Base-by-base conservation (phyloP, 2,888 invertebrate species). In the Drosophila cognata region DNA sequence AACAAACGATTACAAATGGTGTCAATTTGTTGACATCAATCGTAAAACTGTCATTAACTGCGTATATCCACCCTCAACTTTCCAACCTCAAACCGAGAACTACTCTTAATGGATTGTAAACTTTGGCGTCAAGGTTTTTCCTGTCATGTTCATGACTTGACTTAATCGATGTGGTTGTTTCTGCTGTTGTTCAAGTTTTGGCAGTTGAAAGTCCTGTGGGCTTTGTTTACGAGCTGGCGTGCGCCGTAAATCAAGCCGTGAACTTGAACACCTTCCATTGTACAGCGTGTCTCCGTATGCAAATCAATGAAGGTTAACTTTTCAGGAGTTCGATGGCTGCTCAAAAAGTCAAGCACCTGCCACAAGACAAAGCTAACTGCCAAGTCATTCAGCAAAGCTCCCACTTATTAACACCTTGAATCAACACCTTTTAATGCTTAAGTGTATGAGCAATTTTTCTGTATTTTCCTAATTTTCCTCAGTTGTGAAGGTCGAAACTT, bases 21-120 rank as follows among this genome's bases (percentile, higher is more conserved):
- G 86, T 86, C 90, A 90, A 88, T 90, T 86, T 88, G 83, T 86
- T 88, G 89, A 81, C 81, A 86, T 79, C 89, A 86, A 90, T 87
- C 89, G 74, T 84, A 81, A 86, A 88, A 83, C 74, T 65, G 77
- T 74, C 90, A 87, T 87, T 89, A 90, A 79, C 73, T 51, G 70
- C 74, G 70, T 53, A 71, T 62, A 62, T 35, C 71, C 70, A 38
- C 28, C 28, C n/a, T 28, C 65, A 46, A 13, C 29, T 35, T 13
- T 25, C 68, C 62, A 31, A 28, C 11, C 48, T 48, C 56, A 46
- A 35, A 36, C 51, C 43, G 21, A 66, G 52, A 64, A 43, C 35
- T 38, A 36, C 31, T 48, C 66, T 74, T 86, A 90, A 82, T 83
- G 90, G 77, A 75, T 79, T 90, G 72, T 86, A 83, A 88, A 81